Base-by-base conservation (phyloP, 2,888 invertebrate species). In the Drosophila pseudotalamancana region DNA sequence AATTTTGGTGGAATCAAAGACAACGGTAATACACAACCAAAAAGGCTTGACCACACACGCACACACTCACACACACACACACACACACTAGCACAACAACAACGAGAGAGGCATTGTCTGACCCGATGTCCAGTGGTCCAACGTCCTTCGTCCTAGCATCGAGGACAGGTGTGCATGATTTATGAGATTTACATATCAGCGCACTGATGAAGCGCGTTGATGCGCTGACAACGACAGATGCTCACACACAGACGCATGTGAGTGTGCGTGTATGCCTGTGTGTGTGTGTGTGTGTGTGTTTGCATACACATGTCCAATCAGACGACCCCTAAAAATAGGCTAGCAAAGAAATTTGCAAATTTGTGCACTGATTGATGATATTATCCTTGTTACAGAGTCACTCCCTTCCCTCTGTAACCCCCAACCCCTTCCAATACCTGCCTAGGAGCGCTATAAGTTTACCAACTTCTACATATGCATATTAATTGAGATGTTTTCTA, bases 131-230 rank as follows among this genome's bases (percentile, higher is more conserved):
- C 0, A 3, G 3, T n/a, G 31, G 16, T 9, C 16, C 46, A 27
- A 25, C 49, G 23, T 34, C 46, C 9, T 25, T 57, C 68, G 71
- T 51, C 32, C 57, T 37, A n/a, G 35, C 29, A 18, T 27, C 42
- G 85, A 51, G 78, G 80, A 83, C 89, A 90, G 89, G 89, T 89
- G 89, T 90, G 79, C 89, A 89, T 89, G 89, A 89, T 89, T 90
- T 90, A 90, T 90, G 90, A 84, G 76, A 85, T 86, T 84, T 85
- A 88, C 84, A 88, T 88, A 85, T 82, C 87, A 88, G 72, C 79
- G 72, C 71, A 64, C 88, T 73, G 87, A 87, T 83, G 88, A 87
- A 83, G 88, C 83, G 78, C 85, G 80, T 76, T 83, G 83, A 82
- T 73, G 80, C 76, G 79, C 87, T 86, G 88, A 72, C 83, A 83